A percentile compares a stretch with the other conserved stretches of the same genome.
Evolutionary conservation across 37 sponge, comb jelly and placozoan genomes (phyloP).

Genomic region (Ephydatia muelleri): DNA sequence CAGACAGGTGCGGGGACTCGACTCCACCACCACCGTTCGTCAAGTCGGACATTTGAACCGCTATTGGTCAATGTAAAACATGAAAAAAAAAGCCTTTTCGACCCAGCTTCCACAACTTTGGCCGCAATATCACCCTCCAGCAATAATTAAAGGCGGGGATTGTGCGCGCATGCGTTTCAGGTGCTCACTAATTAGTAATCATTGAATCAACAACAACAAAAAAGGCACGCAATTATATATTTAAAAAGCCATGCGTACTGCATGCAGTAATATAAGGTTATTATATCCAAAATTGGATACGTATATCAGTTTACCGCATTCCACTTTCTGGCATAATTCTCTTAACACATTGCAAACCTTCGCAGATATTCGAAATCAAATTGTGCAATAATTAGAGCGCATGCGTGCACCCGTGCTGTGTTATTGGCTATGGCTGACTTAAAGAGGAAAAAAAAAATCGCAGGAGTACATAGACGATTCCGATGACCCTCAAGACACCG

Average conservation of each 20-base stretch:
- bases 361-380: too few species aligned
- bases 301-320: too few species aligned
- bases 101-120: neutral
- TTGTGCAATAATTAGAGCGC: neutral
- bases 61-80: neutral
- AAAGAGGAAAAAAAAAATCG: conserved; percentile 10
- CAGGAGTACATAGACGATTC: conserved; percentile 75
- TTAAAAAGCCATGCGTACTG: too few species aligned
- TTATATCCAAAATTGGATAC: too few species aligned
- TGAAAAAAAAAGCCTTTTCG: neutral
- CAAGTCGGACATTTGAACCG: neutral
- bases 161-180: neutral
- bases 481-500: conserved; percentile 63
- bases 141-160: neutral
- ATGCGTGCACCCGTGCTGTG: neutral
- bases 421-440: neutral
- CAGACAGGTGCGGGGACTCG: neutral
- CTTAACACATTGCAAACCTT: too few species aligned
- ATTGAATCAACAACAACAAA: too few species aligned
- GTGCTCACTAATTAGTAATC: neutral
- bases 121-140: neutral
- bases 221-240: too few species aligned
- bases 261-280: too few species aligned
- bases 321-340: too few species aligned
- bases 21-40: neutral